Evolutionary conservation across 2,888 invertebrate genomes (phyloP).

Genomic region (Malacosoma neustria): DNA sequence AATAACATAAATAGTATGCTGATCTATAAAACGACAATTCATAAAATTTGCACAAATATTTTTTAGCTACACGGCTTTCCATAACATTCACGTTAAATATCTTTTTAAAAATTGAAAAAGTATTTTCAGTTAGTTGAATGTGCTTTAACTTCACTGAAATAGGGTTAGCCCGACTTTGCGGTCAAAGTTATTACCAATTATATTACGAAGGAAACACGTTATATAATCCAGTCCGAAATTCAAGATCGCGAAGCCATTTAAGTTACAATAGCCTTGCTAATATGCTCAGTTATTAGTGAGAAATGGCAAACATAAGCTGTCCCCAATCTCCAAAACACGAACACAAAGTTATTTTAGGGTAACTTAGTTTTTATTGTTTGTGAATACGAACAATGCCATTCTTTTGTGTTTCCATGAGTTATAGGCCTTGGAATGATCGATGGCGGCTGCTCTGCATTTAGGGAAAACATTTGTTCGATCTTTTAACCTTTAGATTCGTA

Average conservation of each 20-base stretch:
- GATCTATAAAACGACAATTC: too few species aligned
- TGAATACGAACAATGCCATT: slow-evolving; percentile 9
- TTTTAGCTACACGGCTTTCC: too few species aligned
- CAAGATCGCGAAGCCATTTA: not conserved
- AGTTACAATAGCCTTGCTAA: not conserved
- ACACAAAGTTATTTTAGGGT: not conserved
- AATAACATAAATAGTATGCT: too few species aligned
- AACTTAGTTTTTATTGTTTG: slow-evolving; percentile 12
- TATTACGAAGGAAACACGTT: not conserved
- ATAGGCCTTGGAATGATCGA: slow-evolving; percentile 17
- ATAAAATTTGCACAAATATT: too few species aligned
- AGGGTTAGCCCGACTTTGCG: not conserved
- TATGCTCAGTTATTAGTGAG: not conserved
- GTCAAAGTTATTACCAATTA: not conserved
- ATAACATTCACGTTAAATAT: too few species aligned
- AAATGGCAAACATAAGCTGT: not conserved
- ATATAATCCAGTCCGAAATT: not conserved
- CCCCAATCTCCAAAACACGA: not conserved
- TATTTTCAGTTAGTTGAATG: too few species aligned
- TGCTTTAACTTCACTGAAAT: too few species aligned
- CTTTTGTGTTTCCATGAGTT: slow-evolving; percentile 14
- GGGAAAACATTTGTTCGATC: too few species aligned
- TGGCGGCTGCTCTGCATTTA: too few species aligned
- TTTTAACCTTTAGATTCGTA: too few species aligned
- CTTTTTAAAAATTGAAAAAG: too few species aligned